These are phyloP conservation scores for Liodrosophila aerea DNA, from an alignment of 2,888 invertebrate species.

Conservation along the genomic window DNA sequence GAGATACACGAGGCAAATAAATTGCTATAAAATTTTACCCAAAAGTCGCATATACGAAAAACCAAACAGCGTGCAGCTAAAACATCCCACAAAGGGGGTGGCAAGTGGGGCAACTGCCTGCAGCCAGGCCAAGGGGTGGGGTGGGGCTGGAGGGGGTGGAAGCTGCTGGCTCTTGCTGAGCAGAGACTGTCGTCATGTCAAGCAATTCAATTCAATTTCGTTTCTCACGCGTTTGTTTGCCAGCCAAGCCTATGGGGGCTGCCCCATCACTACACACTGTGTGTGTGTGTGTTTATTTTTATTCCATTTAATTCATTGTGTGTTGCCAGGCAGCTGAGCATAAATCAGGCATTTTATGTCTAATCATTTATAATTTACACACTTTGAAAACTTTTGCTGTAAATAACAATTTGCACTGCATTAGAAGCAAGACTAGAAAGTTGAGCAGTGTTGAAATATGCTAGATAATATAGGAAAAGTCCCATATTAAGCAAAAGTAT, in stretches of 20 bases:
- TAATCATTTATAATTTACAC: conserved; percentile 30
- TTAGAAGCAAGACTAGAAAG: conserved; percentile 46
- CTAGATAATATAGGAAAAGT: conserved; percentile 4
- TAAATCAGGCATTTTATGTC: conserved; percentile 40
- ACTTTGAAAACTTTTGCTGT: conserved; percentile 33
- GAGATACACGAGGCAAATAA: conserved; percentile 60
- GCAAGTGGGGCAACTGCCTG: conserved; percentile 26
- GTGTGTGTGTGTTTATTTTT: conserved; percentile 44
- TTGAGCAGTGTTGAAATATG: conserved; percentile 51
- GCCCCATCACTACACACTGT: not conserved
- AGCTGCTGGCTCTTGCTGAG: conserved; percentile 1
- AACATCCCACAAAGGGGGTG: conserved; percentile 23
- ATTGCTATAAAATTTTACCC: conserved; percentile 77
- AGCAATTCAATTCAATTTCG: conserved; percentile 78
- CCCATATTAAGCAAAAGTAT: no score
- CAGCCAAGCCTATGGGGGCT: conserved; percentile 49
- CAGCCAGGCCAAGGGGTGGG: conserved; percentile 18
- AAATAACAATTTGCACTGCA: conserved; percentile 49
- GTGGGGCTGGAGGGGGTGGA: conserved; percentile 8
- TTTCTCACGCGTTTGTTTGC: conserved; percentile 76
- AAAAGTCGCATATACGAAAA: conserved; percentile 75
- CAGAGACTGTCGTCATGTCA: conserved; percentile 72
- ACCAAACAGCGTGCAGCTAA: conserved; percentile 40
- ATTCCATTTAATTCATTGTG: conserved; percentile 68
- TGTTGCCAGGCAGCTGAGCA: conserved; percentile 23